These are phyloP conservation scores for Drosophila sturtevanti DNA, from an alignment of 1,140 invertebrate species.

Conservation along the genomic window DNA sequence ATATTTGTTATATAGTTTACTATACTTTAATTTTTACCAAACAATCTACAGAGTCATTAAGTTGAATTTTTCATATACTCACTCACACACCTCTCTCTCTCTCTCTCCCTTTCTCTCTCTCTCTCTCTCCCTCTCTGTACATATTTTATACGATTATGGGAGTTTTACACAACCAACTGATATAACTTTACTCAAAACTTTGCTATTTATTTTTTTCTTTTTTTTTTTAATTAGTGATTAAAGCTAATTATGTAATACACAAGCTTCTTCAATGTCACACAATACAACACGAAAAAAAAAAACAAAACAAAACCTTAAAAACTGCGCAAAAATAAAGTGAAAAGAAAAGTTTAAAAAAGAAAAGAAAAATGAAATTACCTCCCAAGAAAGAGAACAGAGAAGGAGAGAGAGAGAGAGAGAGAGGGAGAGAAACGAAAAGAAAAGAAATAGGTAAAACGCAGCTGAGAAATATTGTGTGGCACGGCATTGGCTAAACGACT, in stretches of 20 bases:
- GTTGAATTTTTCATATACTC: background rate
- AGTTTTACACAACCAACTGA: background rate
- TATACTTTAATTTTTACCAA: too few relatives aligned
- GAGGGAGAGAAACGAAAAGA: constrained; percentile 27
- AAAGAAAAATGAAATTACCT: constrained; percentile 2
- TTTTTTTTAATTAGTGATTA: constrained; percentile 42
- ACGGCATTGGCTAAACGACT: constrained; percentile 42
- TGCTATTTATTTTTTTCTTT: constrained; percentile 16
- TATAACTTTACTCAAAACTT: constrained; percentile 22
- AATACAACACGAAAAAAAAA: background rate
- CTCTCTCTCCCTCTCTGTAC: background rate
- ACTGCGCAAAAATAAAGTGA: background rate
- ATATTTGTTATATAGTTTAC: too few relatives aligned
- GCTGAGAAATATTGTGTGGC: constrained; percentile 54
- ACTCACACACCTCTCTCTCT: background rate
- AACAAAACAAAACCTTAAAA: background rate
- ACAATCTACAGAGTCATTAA: background rate
- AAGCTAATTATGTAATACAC: constrained; percentile 46
- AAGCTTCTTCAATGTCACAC: constrained; percentile 14
- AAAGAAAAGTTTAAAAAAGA: too few relatives aligned
- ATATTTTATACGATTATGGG: background rate
- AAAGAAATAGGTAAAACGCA: constrained; percentile 37
- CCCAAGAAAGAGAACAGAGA: constrained; percentile 25
- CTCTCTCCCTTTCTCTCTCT: background rate
- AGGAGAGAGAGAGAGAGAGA: background rate